Evolutionary conservation across 2,888 invertebrate species (phyloP).

Genomic region (Stenodera caucasica): DNA sequence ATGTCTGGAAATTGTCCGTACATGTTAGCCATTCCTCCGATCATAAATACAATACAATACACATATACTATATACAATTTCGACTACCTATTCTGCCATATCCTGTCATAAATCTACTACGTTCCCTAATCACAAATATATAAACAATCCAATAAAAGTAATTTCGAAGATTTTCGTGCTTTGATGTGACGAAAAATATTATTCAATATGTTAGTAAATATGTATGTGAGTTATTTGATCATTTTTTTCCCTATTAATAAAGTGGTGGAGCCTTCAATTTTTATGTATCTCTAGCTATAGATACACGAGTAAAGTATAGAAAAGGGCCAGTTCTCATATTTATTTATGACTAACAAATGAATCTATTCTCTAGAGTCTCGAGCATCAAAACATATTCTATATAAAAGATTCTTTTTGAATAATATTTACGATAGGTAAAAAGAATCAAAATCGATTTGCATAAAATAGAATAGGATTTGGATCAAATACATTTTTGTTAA

Average conservation of each 20-base stretch:
- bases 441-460: constrained; percentile 8
- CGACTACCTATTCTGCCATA: background rate
- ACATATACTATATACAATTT: constrained; percentile 6
- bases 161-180: too few relatives aligned
- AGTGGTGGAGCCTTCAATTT: too few relatives aligned
- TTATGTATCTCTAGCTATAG: background rate
- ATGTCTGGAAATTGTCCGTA: constrained; percentile 39
- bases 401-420: constrained; percentile 9
- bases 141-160: too few relatives aligned
- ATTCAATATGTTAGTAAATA: too few relatives aligned
- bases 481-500: background rate
- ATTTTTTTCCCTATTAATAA: too few relatives aligned
- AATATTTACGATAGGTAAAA: constrained; percentile 10
- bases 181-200: too few relatives aligned
- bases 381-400: constrained; percentile 8
- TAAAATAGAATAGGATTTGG: background rate
- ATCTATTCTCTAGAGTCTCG: constrained; percentile 12
- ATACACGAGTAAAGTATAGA: background rate
- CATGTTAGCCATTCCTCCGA: constrained; percentile 28
- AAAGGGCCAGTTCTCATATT: background rate
- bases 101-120: background rate
- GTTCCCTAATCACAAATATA: background rate
- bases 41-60: constrained; percentile 27
- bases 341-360: constrained; percentile 5
- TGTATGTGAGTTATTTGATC: too few relatives aligned